phyloP scores from a whole-genome alignment of 1,140 invertebrate species.

The Carposina sasakii region DNA sequence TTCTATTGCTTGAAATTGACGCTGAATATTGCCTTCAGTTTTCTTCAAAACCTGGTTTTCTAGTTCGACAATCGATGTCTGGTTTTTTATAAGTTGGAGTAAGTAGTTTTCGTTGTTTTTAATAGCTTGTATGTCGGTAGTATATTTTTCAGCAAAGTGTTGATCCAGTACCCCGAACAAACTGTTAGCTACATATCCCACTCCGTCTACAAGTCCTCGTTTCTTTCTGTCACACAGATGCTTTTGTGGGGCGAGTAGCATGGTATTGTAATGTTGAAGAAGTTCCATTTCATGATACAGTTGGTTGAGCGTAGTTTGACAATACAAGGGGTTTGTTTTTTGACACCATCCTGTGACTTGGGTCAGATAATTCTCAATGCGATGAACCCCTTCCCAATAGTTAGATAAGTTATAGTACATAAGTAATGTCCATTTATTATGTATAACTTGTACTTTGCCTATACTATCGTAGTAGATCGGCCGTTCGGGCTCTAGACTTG shows the following conservation, averaged over 20 bases:
- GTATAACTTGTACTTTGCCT: neutral
- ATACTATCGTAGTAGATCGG: neutral
- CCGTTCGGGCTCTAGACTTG: neutral
- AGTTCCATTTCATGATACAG: neutral
- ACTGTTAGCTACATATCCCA: neutral
- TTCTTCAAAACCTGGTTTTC: neutral
- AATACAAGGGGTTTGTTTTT: neutral
- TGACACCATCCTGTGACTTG: neutral
- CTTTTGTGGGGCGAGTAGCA: neutral
- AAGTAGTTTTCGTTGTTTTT: neutral
- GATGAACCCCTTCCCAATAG: neutral
- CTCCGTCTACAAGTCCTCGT: neutral
- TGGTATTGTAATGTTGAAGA: neutral
- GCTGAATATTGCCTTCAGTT: neutral
- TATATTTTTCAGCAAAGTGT: neutral
- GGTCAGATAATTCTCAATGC: neutral
- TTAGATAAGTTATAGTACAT: neutral
- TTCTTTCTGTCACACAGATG: neutral
- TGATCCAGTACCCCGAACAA: neutral
- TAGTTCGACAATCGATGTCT: neutral
- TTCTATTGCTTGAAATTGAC: neutral
- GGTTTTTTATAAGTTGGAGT: neutral
- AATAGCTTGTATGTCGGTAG: neutral
- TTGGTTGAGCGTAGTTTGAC: neutral
- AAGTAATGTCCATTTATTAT: neutral